Percentiles rank a stretch among this genome's conserved stretches.
Conservation (phyloP, 2,797 vertebrate species). For the Sebastes elongatus region DNA sequence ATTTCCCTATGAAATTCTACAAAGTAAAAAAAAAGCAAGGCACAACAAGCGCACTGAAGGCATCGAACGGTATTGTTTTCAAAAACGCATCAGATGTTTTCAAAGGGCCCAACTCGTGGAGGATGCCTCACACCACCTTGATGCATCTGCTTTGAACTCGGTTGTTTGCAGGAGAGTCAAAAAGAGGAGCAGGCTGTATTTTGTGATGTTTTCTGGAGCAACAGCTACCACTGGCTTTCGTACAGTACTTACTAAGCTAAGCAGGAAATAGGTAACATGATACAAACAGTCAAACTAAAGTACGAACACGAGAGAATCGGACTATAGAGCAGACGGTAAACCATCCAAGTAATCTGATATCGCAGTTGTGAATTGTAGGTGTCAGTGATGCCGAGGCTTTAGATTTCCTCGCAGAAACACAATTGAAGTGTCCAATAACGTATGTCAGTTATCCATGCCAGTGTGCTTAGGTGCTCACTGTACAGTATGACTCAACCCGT, state of each 20-base stretch:
- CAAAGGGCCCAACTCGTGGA: constrained; percentile 1
- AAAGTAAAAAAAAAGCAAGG: constrained; percentile 31
- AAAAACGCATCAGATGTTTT: constrained; percentile 6
- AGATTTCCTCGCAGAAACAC: constrained; percentile 2
- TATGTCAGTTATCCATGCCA: neutral
- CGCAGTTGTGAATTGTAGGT: neutral
- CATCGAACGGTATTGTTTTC: constrained; percentile 21
- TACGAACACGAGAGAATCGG: neutral
- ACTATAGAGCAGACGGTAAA: neutral
- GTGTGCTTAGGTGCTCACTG: constrained; percentile 3
- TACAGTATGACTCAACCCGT: neutral
- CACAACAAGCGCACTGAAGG: constrained; percentile 33
- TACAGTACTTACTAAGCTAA: neutral
- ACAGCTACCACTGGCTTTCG: constrained; percentile 25
- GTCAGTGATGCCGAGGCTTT: constrained; percentile 17
- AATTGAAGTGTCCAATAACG: neutral
- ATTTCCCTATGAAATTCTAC: constrained; percentile 9
- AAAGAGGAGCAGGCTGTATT: constrained; percentile 10
- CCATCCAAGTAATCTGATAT: neutral
- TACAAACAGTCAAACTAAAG: neutral
- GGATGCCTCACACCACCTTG: constrained; percentile 31
- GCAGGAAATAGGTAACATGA: neutral
- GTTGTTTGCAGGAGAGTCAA: constrained; percentile 39
- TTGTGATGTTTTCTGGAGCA: constrained; percentile 33
- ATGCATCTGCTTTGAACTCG: constrained; percentile 51